These are phyloP conservation scores for Anarrhichthys ocellatus DNA, from an alignment of 2,113 vertebrate genomes.

Conservation along the genomic window DNA sequence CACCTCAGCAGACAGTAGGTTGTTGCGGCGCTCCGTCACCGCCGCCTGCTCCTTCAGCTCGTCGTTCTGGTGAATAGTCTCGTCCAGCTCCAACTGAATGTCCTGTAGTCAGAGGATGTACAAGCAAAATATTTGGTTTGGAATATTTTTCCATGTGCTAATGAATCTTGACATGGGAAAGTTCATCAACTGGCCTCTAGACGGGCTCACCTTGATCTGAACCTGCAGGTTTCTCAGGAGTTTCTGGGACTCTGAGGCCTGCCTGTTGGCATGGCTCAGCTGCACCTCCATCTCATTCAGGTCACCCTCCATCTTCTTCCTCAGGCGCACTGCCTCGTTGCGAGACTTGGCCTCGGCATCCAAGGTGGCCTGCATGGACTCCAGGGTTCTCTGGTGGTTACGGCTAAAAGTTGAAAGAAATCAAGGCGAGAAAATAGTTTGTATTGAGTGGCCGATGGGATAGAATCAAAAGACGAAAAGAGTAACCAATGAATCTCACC, in stretches of 20 bases:
- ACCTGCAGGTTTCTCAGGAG: conserved; percentile 88
- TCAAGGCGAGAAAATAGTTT: neutral
- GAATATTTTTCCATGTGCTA: neutral
- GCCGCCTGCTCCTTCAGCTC: conserved; percentile 92
- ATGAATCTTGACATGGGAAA: neutral
- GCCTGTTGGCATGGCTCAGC: conserved; percentile 90
- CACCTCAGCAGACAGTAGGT: conserved; percentile 87
- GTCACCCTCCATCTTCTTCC: conserved; percentile 97
- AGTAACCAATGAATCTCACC: conserved; percentile 75
- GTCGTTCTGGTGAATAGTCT: conserved; percentile 85
- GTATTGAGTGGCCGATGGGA: neutral
- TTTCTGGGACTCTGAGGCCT: conserved; percentile 89
- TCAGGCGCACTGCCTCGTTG: conserved; percentile 91
- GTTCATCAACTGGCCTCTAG: neutral
- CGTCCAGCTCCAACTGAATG: conserved; percentile 90
- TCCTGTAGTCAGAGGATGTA: conserved; percentile 79
- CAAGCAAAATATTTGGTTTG: too few relatives aligned
- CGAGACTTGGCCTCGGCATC: conserved; percentile 91
- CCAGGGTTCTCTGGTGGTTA: conserved; percentile 91
- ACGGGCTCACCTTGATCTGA: conserved; percentile 89
- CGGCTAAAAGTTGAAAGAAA: conserved; percentile 73
- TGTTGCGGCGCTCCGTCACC: conserved; percentile 88
- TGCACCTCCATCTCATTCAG: conserved; percentile 95
- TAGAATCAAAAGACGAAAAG: neutral
- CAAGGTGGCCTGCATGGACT: conserved; percentile 91